These are phyloP conservation scores for Tillus elongatus DNA, from an alignment of 2,888 invertebrate species.

Conservation along the genomic window DNA sequence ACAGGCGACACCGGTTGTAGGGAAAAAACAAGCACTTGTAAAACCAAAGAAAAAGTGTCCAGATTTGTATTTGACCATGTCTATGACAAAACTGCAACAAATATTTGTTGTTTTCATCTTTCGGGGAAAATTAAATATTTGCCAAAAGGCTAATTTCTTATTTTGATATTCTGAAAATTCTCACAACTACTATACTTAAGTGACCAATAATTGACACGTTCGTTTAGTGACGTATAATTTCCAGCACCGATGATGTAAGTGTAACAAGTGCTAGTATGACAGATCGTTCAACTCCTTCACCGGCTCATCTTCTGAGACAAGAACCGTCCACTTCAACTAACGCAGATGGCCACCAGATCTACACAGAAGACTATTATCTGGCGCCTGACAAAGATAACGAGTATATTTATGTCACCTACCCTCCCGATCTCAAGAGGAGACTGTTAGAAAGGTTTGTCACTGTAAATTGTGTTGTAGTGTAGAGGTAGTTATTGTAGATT, in stretches of 20 bases:
- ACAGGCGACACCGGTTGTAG: too few relatives aligned
- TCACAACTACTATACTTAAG: too few relatives aligned
- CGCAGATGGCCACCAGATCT: constrained; percentile 36
- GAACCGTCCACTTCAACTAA: constrained; percentile 29
- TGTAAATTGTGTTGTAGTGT: not conserved
- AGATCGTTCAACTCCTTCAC: constrained; percentile 58
- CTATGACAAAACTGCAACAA: too few relatives aligned
- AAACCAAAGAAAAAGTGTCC: too few relatives aligned
- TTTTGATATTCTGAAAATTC: too few relatives aligned
- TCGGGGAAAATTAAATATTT: too few relatives aligned
- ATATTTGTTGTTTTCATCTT: too few relatives aligned
- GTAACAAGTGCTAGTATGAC: constrained; percentile 58
- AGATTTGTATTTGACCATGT: too few relatives aligned
- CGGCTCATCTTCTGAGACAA: constrained; percentile 48
- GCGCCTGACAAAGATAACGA: constrained; percentile 54
- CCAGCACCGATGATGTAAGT: constrained; percentile 61
- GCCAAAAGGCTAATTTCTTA: too few relatives aligned
- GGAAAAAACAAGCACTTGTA: too few relatives aligned
- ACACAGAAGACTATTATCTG: constrained; percentile 41
- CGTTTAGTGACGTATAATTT: constrained; percentile 24
- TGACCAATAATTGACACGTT: too few relatives aligned
- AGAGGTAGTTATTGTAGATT: constrained; percentile 6
- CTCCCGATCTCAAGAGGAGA: constrained; percentile 74
- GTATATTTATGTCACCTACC: constrained; percentile 82
- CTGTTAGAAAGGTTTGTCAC: constrained; percentile 64